Percentiles rank a stretch among this genome's conserved stretches.
phyloP scores from a whole-genome alignment of 2,888 invertebrate species.

The Sinopyrophorus schimmeli region DNA sequence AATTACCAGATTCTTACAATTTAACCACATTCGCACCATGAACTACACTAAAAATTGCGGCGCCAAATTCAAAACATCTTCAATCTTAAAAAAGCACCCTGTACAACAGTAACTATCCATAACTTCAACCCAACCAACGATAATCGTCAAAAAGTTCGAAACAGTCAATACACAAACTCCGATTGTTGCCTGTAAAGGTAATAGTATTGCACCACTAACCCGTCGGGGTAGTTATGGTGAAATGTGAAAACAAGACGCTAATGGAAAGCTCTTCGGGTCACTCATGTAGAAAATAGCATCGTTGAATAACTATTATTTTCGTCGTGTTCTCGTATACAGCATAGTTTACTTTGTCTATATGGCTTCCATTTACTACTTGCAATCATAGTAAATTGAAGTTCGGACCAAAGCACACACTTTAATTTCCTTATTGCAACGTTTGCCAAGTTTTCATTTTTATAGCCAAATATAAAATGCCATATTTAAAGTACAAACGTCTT shows the following conservation, averaged over 20 bases:
- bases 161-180: conserved; percentile 30
- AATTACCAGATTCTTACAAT: too few relatives aligned
- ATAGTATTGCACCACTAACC: conserved; percentile 43
- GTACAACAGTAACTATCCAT: too few relatives aligned
- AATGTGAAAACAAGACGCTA: conserved; percentile 40
- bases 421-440: conserved; percentile 22
- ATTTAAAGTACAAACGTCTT: conserved; percentile 12
- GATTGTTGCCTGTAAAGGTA: conserved; percentile 41
- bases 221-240: conserved; percentile 41
- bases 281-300: conserved; percentile 40
- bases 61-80: too few relatives aligned
- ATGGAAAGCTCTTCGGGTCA: conserved; percentile 40
- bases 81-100: too few relatives aligned
- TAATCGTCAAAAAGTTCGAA: too few relatives aligned
- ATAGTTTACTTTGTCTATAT: conserved; percentile 31
- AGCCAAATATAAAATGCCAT: conserved; percentile 8
- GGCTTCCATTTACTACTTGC: conserved; percentile 25
- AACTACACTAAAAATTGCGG: too few relatives aligned
- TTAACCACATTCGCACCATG: too few relatives aligned
- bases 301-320: conserved; percentile 38
- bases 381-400: conserved; percentile 31
- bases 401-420: conserved; percentile 11
- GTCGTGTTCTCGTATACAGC: conserved; percentile 26
- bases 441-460: conserved; percentile 18
- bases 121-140: too few relatives aligned